Evolutionary conservation across 2,113 vertebrate genomes (phyloP).

Genomic region (Uropsilus gracilis): DNA sequence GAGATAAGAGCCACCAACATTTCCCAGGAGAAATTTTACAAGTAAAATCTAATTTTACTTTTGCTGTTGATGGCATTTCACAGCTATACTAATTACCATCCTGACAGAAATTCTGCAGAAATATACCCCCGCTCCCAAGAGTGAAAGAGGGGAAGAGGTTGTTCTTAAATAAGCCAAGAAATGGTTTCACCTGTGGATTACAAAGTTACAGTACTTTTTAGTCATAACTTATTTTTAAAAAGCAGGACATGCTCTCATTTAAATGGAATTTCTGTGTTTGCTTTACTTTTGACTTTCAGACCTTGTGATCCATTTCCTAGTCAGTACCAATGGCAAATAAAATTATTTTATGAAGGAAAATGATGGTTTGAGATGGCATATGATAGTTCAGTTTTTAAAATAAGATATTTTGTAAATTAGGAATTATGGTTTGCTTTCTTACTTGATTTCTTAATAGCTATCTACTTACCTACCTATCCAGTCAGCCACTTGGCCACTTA

Average conservation of each 20-base stretch:
- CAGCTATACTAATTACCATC: constrained; percentile 58
- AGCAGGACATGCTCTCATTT: neutral
- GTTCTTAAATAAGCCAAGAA: constrained; percentile 64
- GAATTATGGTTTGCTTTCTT: constrained; percentile 21
- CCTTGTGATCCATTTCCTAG: neutral
- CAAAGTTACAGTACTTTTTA: neutral
- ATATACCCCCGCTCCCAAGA: constrained; percentile 53
- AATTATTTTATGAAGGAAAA: constrained; percentile 25
- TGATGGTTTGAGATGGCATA: neutral
- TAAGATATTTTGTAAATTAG: constrained; percentile 37
- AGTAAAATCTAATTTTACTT: constrained; percentile 71
- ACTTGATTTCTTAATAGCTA: neutral
- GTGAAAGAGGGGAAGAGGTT: constrained; percentile 26
- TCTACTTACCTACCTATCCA: neutral
- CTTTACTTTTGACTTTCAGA: neutral
- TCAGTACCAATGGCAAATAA: neutral
- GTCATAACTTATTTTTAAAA: neutral
- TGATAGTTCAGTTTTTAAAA: constrained; percentile 31
- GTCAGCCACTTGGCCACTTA: neutral
- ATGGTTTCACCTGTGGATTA: constrained; percentile 37
- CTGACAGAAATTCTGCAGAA: constrained; percentile 54
- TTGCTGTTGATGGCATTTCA: constrained; percentile 67
- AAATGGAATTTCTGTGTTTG: neutral
- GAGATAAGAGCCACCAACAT: constrained; percentile 4
- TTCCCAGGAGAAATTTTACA: constrained; percentile 64